These are phyloP conservation scores for Babylonia areolata DNA, from an alignment of 1,140 invertebrate genomes.

Conservation along the genomic window DNA sequence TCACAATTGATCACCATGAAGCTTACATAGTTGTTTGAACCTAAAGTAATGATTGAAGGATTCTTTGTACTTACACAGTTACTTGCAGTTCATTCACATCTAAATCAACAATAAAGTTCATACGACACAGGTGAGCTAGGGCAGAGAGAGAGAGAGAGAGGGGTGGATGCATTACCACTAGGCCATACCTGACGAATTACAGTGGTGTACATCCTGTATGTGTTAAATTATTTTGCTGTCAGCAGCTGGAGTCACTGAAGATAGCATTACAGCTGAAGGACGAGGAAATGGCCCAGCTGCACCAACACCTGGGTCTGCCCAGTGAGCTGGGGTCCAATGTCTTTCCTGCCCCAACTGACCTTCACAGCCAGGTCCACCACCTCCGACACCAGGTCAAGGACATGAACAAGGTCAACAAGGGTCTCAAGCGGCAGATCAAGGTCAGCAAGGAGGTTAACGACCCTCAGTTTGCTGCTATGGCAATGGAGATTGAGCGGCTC, in stretches of 20 bases:
- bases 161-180: too few relatives aligned
- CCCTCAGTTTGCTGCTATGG: conserved; percentile 58
- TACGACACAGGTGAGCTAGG: too few relatives aligned
- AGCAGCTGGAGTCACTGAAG: conserved; percentile 47
- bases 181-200: too few relatives aligned
- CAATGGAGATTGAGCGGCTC: conserved; percentile 55
- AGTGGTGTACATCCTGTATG: too few relatives aligned
- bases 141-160: too few relatives aligned
- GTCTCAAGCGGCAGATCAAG: conserved; percentile 54
- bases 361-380: conserved; percentile 50
- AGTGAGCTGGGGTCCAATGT: neutral
- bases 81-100: too few relatives aligned
- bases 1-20: too few relatives aligned
- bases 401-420: conserved; percentile 45
- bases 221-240: neutral
- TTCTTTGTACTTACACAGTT: too few relatives aligned
- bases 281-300: conserved; percentile 46
- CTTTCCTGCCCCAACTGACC: conserved; percentile 29
- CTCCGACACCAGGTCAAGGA: conserved; percentile 52
- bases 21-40: too few relatives aligned
- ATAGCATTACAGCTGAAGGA: conserved; percentile 30
- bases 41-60: too few relatives aligned
- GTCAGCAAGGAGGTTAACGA: conserved; percentile 38
- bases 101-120: too few relatives aligned
- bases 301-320: conserved; percentile 42